phyloP scores from a whole-genome alignment of 2,888 invertebrate species.

The Phrixothrix hirtus region DNA sequence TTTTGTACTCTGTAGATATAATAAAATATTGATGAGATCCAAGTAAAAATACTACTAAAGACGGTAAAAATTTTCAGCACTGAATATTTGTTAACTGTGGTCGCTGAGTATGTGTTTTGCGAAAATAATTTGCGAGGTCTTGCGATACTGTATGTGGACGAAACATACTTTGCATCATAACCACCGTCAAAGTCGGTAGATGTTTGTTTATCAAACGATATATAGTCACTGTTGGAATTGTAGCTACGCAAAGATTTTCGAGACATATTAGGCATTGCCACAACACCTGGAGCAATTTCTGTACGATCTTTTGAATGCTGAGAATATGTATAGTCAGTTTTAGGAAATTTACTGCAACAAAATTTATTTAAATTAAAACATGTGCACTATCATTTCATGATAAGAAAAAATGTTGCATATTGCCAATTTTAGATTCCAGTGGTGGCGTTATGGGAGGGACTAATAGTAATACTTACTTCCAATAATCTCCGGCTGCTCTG shows the following conservation, averaged over 20 bases:
- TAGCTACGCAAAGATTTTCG: slow-evolving; percentile 64
- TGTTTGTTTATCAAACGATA: slow-evolving; percentile 42
- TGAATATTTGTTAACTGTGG: neutral
- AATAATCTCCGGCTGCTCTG: slow-evolving; percentile 78
- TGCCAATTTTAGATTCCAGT: too few relatives aligned
- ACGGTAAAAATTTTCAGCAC: neutral
- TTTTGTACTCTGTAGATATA: slow-evolving; percentile 39
- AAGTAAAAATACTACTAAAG: slow-evolving; percentile 30
- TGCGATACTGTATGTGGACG: slow-evolving; percentile 6
- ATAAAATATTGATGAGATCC: slow-evolving; percentile 36
- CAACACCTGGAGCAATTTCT: slow-evolving; percentile 76
- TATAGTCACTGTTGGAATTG: slow-evolving; percentile 32
- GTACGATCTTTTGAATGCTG: slow-evolving; percentile 79
- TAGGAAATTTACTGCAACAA: slow-evolving; percentile 76
- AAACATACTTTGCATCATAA: slow-evolving; percentile 11
- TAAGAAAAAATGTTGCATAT: too few relatives aligned
- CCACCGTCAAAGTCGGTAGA: slow-evolving; percentile 42
- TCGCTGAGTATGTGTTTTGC: slow-evolving; percentile 36
- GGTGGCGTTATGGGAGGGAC: too few relatives aligned
- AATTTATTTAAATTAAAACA: neutral
- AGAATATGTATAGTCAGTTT: slow-evolving; percentile 91
- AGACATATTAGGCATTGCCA: slow-evolving; percentile 90
- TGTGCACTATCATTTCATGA: too few relatives aligned
- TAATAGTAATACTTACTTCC: slow-evolving; percentile 86
- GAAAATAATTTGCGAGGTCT: slow-evolving; percentile 32